Evolutionary conservation across 2,888 invertebrate species (phyloP).

Genomic region (Netelia fuscicornis): DNA sequence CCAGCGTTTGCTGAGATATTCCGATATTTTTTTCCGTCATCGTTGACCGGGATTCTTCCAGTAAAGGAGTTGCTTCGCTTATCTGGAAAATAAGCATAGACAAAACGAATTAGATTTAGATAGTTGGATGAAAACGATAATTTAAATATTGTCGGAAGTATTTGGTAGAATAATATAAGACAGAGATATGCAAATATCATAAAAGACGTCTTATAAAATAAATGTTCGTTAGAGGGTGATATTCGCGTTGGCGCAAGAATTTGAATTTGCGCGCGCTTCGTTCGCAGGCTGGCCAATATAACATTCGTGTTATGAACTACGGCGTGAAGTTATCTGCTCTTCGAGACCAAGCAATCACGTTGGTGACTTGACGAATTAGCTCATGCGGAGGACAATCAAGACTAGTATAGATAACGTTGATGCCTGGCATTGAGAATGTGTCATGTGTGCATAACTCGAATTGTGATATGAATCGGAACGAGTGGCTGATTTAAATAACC

Average conservation of each 20-base stretch:
- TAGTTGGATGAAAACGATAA: neutral
- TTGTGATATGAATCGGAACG: neutral
- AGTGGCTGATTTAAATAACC: neutral
- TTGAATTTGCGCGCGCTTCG: conserved; percentile 43
- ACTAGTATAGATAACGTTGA: too few relatives aligned
- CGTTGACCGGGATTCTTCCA: conserved; percentile 83
- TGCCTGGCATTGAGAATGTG: too few relatives aligned
- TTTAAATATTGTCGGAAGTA: neutral
- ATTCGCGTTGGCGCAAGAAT: neutral
- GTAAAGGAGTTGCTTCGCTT: conserved; percentile 84
- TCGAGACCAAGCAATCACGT: neutral
- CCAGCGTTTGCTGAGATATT: conserved; percentile 87
- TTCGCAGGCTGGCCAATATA: neutral
- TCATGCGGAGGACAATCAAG: too few relatives aligned
- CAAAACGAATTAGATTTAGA: neutral
- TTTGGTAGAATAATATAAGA: neutral
- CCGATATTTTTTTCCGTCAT: conserved; percentile 87
- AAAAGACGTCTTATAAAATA: conserved; percentile 5
- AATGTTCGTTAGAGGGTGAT: neutral
- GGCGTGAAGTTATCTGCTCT: neutral
- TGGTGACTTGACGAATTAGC: too few relatives aligned
- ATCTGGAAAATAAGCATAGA: conserved; percentile 69
- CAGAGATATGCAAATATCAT: neutral
- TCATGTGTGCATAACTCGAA: too few relatives aligned
- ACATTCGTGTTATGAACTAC: neutral